Conservation (phyloP, 2,888 invertebrate species). For the Chrysopilus asiliformis region DNA sequence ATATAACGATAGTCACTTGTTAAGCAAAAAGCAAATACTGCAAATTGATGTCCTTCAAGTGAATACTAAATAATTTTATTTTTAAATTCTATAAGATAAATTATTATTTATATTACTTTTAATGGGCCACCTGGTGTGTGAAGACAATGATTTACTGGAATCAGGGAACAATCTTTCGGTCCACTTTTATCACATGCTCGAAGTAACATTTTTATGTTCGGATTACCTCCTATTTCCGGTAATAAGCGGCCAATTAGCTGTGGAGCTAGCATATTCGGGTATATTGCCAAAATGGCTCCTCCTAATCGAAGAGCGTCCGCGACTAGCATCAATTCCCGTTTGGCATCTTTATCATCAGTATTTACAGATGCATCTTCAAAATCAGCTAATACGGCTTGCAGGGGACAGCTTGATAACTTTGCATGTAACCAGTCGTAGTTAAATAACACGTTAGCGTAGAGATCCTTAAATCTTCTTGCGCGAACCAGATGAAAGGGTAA, state of each 20-base stretch:
- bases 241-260: slow-evolving; percentile 84
- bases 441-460: slow-evolving; percentile 85
- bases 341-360: slow-evolving; percentile 67
- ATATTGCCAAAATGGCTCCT: slow-evolving; percentile 80
- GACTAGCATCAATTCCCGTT: slow-evolving; percentile 69
- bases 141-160: slow-evolving; percentile 89
- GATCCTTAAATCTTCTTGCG: slow-evolving; percentile 76
- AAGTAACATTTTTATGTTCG: slow-evolving; percentile 73
- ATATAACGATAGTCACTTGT: slow-evolving; percentile 86
- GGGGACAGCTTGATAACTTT: slow-evolving; percentile 85
- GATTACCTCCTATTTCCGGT: slow-evolving; percentile 75
- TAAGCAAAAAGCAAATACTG: slow-evolving; percentile 82
- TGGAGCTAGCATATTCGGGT: slow-evolving; percentile 92
- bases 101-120: slow-evolving; percentile 46
- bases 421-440: slow-evolving; percentile 97
- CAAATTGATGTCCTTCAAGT: slow-evolving; percentile 95
- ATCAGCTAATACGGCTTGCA: slow-evolving; percentile 88
- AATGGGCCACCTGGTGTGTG: slow-evolving; percentile 98
- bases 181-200: slow-evolving; percentile 86
- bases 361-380: slow-evolving; percentile 84
- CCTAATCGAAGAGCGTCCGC: slow-evolving; percentile 88
- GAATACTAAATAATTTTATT: slow-evolving; percentile 55
- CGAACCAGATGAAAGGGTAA: slow-evolving; percentile 89
- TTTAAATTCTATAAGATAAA: background rate
- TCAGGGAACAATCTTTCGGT: slow-evolving; percentile 73